Conservation (phyloP, 2,888 invertebrate genomes). For the Clitarchus hookeri region DNA sequence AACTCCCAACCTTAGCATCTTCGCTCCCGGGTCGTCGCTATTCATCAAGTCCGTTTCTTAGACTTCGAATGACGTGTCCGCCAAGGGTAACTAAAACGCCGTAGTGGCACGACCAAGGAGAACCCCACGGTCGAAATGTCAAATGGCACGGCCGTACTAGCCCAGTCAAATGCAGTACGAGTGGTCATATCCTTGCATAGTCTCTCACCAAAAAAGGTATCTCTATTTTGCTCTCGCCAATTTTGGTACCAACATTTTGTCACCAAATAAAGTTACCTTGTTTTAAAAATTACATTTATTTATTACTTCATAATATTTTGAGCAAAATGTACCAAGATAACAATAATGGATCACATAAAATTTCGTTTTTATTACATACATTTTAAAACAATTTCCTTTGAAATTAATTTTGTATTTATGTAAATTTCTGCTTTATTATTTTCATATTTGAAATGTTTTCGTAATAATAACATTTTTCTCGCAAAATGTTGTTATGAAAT, state of each 20-base stretch:
- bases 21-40: too few species aligned
- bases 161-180: neutral
- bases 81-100: too few species aligned
- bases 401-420: neutral
- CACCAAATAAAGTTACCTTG: conserved; percentile 3
- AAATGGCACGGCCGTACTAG: too few species aligned
- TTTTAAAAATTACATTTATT: neutral
- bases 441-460: neutral
- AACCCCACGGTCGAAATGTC: too few species aligned
- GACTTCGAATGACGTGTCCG: too few species aligned
- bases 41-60: too few species aligned
- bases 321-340: neutral
- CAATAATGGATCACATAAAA: neutral
- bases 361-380: neutral
- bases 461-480: neutral
- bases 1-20: too few species aligned
- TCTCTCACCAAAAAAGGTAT: neutral
- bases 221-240: conserved; percentile 11
- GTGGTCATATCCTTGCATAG: neutral
- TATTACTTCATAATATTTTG: neutral
- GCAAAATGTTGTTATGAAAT: too few species aligned
- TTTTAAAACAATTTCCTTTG: neutral
- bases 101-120: too few species aligned
- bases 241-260: neutral
- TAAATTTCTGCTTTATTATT: neutral